Evolutionary conservation across 2,797 vertebrate species (phyloP).

Genomic region (Xenentodon cancila): DNA sequence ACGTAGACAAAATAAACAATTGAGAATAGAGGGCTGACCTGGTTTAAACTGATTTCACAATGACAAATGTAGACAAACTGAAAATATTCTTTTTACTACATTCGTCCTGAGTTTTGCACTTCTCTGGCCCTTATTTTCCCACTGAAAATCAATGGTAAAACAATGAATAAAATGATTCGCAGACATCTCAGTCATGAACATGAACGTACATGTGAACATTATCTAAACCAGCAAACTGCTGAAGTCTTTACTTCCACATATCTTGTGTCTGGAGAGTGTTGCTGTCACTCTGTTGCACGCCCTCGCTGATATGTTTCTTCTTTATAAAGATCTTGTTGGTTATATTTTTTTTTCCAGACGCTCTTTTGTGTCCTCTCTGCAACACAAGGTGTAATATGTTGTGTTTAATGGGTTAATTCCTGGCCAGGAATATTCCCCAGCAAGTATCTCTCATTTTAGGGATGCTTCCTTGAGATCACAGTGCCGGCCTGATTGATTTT

Average conservation of each 20-base stretch:
- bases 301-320: too few species aligned
- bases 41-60: constrained; percentile 23
- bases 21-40: constrained; percentile 13
- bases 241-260: too few species aligned
- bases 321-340: too few species aligned
- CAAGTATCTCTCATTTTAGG: not conserved
- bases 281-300: too few species aligned
- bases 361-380: too few species aligned
- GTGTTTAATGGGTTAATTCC: not conserved
- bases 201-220: too few species aligned
- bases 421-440: not conserved
- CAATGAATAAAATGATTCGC: not conserved
- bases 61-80: not conserved
- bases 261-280: too few species aligned
- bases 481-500: too few species aligned
- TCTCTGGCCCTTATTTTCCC: not conserved
- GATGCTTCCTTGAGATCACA: too few species aligned
- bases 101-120: not conserved
- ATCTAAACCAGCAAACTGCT: too few species aligned
- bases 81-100: not conserved
- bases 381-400: not conserved
- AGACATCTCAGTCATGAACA: not conserved
- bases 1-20: constrained; percentile 46
- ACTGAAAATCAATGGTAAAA: not conserved
- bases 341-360: too few species aligned